Base-by-base conservation (phyloP, 1,140 invertebrate genomes). In the Helicoverpa armigera region DNA sequence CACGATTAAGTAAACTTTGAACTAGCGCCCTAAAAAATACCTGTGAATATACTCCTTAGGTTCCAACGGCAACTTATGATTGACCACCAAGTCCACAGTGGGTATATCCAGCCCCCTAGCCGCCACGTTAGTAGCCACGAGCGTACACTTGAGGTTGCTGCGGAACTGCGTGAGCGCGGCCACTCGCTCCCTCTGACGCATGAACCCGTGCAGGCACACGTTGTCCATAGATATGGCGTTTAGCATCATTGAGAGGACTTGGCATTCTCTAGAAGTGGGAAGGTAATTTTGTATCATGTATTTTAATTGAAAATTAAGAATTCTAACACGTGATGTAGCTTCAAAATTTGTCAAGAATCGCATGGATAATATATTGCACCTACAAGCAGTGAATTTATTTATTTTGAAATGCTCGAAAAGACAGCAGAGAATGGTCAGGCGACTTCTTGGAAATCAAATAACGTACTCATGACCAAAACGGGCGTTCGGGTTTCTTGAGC, bases 71-170 rank as follows among this genome's bases (percentile, higher is more conserved):
- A 99, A 96, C 86, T 97, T 97, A 91, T 99, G 98, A 95, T 99
- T 99, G 0, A 99, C 96, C 0, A 99, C 98, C 79, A 99, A 95
- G 91, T 99, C 96, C 3, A 99, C 98, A 73, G 97, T 96, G 3
- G 98, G 97, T 90, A 99, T 98, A 87, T 98, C 98, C 23, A 99
- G 94, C 86, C 99, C 99, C 95, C 99, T 96, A 83, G 98, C 98
- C 0, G 99, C 99, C 0, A 99, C 98, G 96, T 99, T 98, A 23
- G 99, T 99, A 4, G 99, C 98, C 75, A 99, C 97, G 2, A 99
- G 95, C 35, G 99, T 98, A 81, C 97, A 97, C 2, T 97, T 95
- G 29, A 97, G 96, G 89, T 98, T 98, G 0, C 98, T 98, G 89
- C 98, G 98, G 91, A 99, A 99, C 90, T 97, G 97, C 50, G 96